A percentile compares a stretch with the other conserved stretches of the same genome.
Evolutionary conservation across 2,113 vertebrate species (phyloP).

Genomic region (Salvelinus alpinus): DNA sequence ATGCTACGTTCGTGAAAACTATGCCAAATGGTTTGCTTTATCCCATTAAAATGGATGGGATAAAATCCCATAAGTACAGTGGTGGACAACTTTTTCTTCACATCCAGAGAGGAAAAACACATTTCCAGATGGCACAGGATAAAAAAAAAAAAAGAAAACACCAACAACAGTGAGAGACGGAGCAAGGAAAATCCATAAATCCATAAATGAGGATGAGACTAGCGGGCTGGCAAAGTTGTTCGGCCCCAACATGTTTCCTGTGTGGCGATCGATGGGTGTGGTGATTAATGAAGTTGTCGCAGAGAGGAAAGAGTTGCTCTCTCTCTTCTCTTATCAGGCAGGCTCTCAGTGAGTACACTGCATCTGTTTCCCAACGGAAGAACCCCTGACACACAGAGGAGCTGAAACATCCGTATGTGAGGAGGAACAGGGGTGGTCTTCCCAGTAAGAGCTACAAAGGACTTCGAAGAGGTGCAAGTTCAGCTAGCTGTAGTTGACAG

Average conservation of each 20-base stretch:
- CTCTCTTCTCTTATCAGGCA: slow-evolving; percentile 35
- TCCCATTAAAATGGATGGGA: too few species aligned
- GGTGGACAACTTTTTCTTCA: neutral
- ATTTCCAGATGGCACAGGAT: slow-evolving; percentile 13
- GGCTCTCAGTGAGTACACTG: slow-evolving; percentile 31
- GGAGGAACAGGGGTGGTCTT: too few species aligned
- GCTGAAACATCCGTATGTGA: too few species aligned
- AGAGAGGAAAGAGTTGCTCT: slow-evolving; percentile 39
- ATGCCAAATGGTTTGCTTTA: too few species aligned
- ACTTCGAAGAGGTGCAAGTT: too few species aligned
- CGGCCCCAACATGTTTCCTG: slow-evolving; percentile 37
- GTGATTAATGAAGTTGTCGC: slow-evolving; percentile 65
- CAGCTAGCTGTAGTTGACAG: too few species aligned
- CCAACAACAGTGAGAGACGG: slow-evolving; percentile 18
- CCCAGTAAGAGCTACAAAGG: too few species aligned
- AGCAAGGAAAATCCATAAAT: slow-evolving; percentile 40
- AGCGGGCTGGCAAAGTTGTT: slow-evolving; percentile 13
- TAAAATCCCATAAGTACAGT: too few species aligned
- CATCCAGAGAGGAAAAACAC: slow-evolving; percentile 27
- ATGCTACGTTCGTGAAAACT: too few species aligned
- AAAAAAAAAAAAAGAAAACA: neutral
- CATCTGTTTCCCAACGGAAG: neutral
- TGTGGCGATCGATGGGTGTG: slow-evolving; percentile 42
- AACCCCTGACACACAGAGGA: too few species aligned
- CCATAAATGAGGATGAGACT: slow-evolving; percentile 13